Percentiles rank a stretch among this genome's conserved stretches.
Evolutionary conservation across 2,888 invertebrate species (phyloP).

Genomic region (Molanna angustata): DNA sequence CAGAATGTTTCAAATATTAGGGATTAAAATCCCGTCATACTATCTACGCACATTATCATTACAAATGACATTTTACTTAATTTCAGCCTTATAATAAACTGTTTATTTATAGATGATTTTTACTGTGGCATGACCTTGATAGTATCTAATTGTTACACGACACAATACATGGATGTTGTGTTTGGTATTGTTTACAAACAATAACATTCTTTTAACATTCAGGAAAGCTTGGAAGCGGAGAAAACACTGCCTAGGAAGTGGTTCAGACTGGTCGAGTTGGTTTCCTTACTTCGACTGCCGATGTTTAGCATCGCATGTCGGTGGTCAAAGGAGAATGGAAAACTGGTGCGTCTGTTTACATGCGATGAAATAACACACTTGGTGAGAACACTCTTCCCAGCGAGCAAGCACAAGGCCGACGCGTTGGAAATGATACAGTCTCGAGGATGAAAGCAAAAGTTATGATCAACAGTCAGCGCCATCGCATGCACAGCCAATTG

Average conservation of each 20-base stretch:
- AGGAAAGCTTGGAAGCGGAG: constrained; percentile 42
- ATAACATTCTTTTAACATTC: constrained; percentile 7
- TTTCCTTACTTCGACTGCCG: constrained; percentile 44
- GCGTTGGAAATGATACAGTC: constrained; percentile 52
- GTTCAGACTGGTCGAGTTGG: constrained; percentile 45
- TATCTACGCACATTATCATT: too few species aligned
- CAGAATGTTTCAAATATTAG: too few species aligned
- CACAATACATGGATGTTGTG: background rate
- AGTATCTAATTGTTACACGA: background rate
- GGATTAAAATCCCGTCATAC: too few species aligned
- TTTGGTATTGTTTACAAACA: too few species aligned
- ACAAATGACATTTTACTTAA: too few species aligned
- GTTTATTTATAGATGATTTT: too few species aligned
- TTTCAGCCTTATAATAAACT: too few species aligned
- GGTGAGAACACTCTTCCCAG: constrained; percentile 49
- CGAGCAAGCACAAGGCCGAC: constrained; percentile 46
- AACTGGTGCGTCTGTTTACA: constrained; percentile 40
- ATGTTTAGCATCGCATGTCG: constrained; percentile 44
- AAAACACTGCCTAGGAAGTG: constrained; percentile 43
- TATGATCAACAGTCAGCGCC: too few species aligned
- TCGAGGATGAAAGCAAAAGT: too few species aligned
- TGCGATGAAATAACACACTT: constrained; percentile 50
- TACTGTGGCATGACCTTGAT: too few species aligned
- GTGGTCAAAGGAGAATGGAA: constrained; percentile 40
- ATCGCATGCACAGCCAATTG: too few species aligned